phyloP scores from a whole-genome alignment of 2,797 vertebrate genomes.

The Clarias platycephalus region DNA sequence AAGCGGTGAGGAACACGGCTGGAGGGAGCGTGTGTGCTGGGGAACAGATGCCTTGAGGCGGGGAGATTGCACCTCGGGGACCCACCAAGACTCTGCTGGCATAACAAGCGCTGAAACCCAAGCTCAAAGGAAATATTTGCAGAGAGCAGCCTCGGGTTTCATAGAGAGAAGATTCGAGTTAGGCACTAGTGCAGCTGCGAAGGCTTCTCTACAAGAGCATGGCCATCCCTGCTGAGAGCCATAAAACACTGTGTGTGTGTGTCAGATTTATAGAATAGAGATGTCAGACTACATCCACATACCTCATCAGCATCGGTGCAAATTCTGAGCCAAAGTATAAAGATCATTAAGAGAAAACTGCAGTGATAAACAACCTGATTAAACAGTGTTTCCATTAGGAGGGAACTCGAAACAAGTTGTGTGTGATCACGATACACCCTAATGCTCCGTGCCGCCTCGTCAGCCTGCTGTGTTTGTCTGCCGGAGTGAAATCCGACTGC shows the following conservation, averaged over 20 bases:
- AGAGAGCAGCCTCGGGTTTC: constrained; percentile 72
- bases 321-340: not conserved
- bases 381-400: constrained; percentile 62
- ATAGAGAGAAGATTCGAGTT: constrained; percentile 50
- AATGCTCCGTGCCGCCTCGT: constrained; percentile 66
- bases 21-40: constrained; percentile 35
- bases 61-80: constrained; percentile 72
- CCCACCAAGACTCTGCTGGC: constrained; percentile 67
- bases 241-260: constrained; percentile 58
- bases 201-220: constrained; percentile 59
- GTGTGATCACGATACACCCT: constrained; percentile 61
- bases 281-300: constrained; percentile 21
- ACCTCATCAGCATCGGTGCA: constrained; percentile 12
- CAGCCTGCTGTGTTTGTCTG: constrained; percentile 72
- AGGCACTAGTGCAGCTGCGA: constrained; percentile 71
- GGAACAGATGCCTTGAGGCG: constrained; percentile 69
- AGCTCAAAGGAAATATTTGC: constrained; percentile 83
- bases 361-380: constrained; percentile 48
- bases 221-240: constrained; percentile 63
- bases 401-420: constrained; percentile 9
- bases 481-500: constrained; percentile 63
- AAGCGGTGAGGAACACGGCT: constrained; percentile 60
- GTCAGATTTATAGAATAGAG: constrained; percentile 10
- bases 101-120: constrained; percentile 79
- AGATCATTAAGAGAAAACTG: constrained; percentile 38